These are phyloP conservation scores for Talpa occidentalis DNA, from an alignment of 2,113 vertebrate species.

Conservation along the genomic window DNA sequence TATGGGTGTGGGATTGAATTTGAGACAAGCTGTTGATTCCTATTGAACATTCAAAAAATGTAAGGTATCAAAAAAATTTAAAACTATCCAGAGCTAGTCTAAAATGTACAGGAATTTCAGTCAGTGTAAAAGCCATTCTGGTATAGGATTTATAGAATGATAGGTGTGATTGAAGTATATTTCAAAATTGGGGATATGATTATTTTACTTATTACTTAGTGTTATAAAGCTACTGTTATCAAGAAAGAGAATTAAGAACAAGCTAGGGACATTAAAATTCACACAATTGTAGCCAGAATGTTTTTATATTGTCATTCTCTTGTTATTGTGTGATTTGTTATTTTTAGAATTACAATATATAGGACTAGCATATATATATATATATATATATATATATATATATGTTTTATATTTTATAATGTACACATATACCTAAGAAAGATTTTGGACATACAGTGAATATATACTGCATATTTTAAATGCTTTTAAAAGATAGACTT, in stretches of 20 bases:
- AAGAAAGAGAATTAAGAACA: background rate
- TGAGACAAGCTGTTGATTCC: conserved; percentile 73
- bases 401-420: background rate
- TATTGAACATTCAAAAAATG: conserved; percentile 58
- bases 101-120: background rate
- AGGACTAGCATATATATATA: background rate
- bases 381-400: background rate
- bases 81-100: background rate
- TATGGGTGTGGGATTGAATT: conserved; percentile 67
- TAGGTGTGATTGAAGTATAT: background rate
- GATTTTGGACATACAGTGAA: background rate
- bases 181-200: background rate
- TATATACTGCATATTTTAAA: background rate
- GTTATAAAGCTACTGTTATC: background rate
- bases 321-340: background rate
- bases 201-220: background rate
- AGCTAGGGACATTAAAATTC: background rate
- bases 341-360: conserved; percentile 28
- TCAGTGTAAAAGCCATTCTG: background rate
- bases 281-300: background rate
- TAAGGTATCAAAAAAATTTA: background rate
- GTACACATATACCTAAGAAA: background rate
- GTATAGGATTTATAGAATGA: background rate
- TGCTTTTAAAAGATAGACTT: conserved; percentile 14
- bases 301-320: background rate